Percentiles rank a stretch among this genome's conserved stretches.
phyloP scores from a whole-genome alignment of 2,797 vertebrate genomes.

The Glossophaga mutica region DNA sequence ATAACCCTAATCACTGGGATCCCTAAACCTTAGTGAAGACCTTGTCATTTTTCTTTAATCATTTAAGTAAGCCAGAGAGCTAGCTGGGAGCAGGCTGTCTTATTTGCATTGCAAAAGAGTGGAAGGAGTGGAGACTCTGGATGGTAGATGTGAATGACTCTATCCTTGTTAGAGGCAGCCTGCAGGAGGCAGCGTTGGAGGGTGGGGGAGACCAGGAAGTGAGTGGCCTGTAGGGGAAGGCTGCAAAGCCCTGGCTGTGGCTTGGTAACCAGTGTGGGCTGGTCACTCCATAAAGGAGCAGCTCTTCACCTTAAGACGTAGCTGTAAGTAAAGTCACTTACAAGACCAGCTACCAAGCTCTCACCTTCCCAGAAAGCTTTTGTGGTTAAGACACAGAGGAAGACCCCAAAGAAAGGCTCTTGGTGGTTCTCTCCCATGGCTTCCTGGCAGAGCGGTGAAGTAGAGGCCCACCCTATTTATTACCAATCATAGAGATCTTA shows the following conservation, averaged over 20 bases:
- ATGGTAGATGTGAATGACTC: not conserved
- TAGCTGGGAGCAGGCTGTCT: not conserved
- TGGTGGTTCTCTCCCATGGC: not conserved
- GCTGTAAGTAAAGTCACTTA: not conserved
- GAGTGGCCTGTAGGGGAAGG: not conserved
- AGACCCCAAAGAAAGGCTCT: not conserved
- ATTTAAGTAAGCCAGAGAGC: not conserved
- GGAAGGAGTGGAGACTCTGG: not conserved
- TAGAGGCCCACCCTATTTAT: not conserved
- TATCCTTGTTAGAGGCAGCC: not conserved
- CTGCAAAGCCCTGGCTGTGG: not conserved
- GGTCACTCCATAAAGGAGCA: not conserved
- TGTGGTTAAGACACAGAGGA: not conserved
- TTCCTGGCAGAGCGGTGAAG: not conserved
- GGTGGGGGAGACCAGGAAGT: not conserved
- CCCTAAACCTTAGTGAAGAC: not conserved
- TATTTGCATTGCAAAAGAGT: not conserved
- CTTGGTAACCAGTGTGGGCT: not conserved
- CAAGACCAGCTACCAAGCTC: not conserved
- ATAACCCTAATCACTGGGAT: not conserved
- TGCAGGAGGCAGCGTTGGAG: not conserved
- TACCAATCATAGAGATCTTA: not conserved
- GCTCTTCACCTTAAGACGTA: not conserved
- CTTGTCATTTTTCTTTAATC: not conserved
- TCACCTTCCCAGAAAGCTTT: not conserved